Evolutionary conservation across 2,113 vertebrate genomes (phyloP).

Genomic region (Scortum barcoo): DNA sequence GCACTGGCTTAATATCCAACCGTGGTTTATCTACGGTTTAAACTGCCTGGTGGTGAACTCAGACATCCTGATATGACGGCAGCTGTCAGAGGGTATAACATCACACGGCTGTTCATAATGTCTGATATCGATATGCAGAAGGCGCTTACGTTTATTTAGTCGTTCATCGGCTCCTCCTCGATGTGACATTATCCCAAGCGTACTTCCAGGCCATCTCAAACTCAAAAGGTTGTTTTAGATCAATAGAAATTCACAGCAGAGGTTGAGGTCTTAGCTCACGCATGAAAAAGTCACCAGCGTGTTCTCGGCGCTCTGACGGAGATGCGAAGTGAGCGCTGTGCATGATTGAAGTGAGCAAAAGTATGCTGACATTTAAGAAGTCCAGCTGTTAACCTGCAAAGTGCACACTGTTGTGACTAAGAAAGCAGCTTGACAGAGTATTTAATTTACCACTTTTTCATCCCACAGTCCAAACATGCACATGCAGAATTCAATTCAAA

Average conservation of each 20-base stretch:
- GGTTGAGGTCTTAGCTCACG: not conserved
- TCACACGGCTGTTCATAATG: not conserved
- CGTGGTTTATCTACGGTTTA: constrained; percentile 31
- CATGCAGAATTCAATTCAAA: not conserved
- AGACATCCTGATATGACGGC: not conserved
- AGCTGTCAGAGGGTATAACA: not conserved
- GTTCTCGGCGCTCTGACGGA: not conserved
- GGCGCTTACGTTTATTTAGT: not conserved
- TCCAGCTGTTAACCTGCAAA: not conserved
- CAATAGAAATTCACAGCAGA: not conserved
- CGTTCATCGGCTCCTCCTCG: not conserved
- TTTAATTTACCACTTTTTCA: not conserved
- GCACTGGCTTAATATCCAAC: constrained; percentile 26
- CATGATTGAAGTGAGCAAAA: constrained; percentile 6
- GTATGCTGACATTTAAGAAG: constrained; percentile 15
- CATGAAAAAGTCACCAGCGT: not conserved
- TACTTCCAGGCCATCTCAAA: not conserved
- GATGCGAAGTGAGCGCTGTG: not conserved
- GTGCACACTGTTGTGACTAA: not conserved
- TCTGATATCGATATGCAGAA: not conserved
- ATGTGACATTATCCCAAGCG: no score
- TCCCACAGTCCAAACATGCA: no score
- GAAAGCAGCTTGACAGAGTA: not conserved
- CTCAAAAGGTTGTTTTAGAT: not conserved
- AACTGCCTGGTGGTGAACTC: not conserved